Evolutionary conservation across 2,888 invertebrate genomes (phyloP).

Genomic region (Epistrophe eligans): DNA sequence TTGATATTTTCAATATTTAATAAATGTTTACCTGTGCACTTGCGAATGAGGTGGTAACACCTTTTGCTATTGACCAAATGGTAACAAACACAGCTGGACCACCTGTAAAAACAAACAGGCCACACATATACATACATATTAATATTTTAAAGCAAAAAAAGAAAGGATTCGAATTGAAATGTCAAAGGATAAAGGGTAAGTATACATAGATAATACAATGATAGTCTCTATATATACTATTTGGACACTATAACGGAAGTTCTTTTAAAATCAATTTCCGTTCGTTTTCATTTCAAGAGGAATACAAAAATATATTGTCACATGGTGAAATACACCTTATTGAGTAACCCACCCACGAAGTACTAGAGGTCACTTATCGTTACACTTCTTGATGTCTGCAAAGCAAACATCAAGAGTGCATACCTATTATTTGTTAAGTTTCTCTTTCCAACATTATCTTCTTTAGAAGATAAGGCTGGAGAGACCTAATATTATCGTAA

Average conservation of each 20-base stretch:
- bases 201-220: not conserved
- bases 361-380: too few species aligned
- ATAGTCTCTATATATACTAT: not conserved
- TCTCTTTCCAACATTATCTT: too few species aligned
- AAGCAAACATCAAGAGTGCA: too few species aligned
- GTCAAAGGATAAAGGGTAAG: not conserved
- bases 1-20: not conserved
- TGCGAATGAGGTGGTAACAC: constrained; percentile 80
- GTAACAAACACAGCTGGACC: constrained; percentile 83
- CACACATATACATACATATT: not conserved
- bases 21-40: constrained; percentile 78
- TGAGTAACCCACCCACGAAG: too few species aligned
- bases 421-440: too few species aligned
- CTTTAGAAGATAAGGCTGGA: too few species aligned
- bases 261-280: constrained; percentile 67
- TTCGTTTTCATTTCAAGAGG: not conserved
- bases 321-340: too few species aligned
- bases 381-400: too few species aligned
- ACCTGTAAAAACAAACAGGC: constrained; percentile 73
- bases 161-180: not conserved
- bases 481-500: too few species aligned
- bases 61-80: constrained; percentile 82
- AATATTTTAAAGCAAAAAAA: constrained; percentile 11
- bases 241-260: constrained; percentile 14
- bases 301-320: not conserved